Evolutionary conservation across 1,140 invertebrate species (phyloP), one percentile per base, ranked within the genome.

Genomic region (Formica selysi): DNA sequence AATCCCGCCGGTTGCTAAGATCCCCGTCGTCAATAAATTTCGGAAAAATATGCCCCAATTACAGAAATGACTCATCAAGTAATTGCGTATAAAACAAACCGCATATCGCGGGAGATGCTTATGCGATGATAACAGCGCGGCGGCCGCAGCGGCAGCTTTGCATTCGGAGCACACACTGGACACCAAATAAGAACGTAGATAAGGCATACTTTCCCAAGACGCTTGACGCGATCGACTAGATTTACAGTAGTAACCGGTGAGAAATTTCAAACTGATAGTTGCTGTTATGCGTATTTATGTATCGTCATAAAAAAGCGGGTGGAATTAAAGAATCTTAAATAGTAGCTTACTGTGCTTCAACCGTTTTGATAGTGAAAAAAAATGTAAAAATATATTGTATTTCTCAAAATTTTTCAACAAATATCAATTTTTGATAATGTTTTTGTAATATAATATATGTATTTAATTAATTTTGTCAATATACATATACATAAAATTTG

Each of bases 21-120:
- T 44, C n/a, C 71, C 80, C 64, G 44, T 84, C 86, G 87, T 89
- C 91, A 84, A 93, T 93, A 94, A 94, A 94, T 94, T 87, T 86
- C 62, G 80, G 81, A 92, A 93, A 94, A 92, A 92, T 93, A 93
- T 92, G 91, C 88, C 92, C 93, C 93, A 94, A 94, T 94, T 94
- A 94, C 91, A 67, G 91, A 93, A 94, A 94, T 94, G 93, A 94
- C 90, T 94, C 93, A 94, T 94, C 93, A 93, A 94, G 92, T 94
- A 93, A 94, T 94, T 92, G 93, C 88, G 89, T 86, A 87, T 93
- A 93, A 93, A 93, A 90, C 87, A 89, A 92, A 92, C 91, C 88
- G 86, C 81, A 67, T 29, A 29, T 80, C 68, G 76, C 84, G n/a
- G 64, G 68, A 92, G 92, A 92, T 93, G 79, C 86, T 86, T 86